Percentiles rank a stretch among this genome's conserved stretches.
Evolutionary conservation across 2,113 vertebrate genomes (phyloP).

Genomic region (Halcyon senegalensis): DNA sequence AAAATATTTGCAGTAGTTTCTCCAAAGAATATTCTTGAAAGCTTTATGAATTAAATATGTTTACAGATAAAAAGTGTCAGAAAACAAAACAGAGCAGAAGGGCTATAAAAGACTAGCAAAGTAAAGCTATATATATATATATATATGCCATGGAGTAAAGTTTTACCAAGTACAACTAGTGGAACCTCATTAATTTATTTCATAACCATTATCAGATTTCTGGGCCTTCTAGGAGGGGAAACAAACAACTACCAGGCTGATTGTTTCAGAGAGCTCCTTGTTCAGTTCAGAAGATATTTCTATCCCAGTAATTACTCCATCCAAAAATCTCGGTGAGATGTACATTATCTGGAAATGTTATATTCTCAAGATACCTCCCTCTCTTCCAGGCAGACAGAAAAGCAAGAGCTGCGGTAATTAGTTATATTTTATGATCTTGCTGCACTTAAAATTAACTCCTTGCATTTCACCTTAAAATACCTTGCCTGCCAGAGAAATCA

Average conservation of each 20-base stretch:
- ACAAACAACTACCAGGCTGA: not conserved
- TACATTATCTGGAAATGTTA: not conserved
- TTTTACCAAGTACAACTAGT: not conserved
- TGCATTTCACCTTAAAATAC: not conserved
- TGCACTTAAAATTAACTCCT: not conserved
- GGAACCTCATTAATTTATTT: not conserved
- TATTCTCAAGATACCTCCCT: not conserved
- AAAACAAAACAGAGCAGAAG: not conserved
- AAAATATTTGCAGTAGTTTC: not conserved
- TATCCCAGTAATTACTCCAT: not conserved
- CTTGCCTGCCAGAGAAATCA: not conserved
- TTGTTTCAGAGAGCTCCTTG: not conserved
- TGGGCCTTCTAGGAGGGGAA: not conserved
- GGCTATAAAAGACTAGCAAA: not conserved
- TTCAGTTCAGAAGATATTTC: not conserved
- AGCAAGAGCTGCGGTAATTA: not conserved
- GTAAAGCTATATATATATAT: not conserved
- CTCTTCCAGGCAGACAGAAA: not conserved
- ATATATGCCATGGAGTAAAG: not conserved
- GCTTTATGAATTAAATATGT: not conserved
- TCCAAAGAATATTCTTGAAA: not conserved
- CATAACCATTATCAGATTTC: not conserved
- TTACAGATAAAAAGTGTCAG: not conserved
- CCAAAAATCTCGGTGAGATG: not conserved
- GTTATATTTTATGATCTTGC: not conserved